Percentiles rank a stretch among this genome's conserved stretches.
Evolutionary conservation across 2,797 vertebrate genomes (phyloP).

Genomic region (Phalloptychus januarius): DNA sequence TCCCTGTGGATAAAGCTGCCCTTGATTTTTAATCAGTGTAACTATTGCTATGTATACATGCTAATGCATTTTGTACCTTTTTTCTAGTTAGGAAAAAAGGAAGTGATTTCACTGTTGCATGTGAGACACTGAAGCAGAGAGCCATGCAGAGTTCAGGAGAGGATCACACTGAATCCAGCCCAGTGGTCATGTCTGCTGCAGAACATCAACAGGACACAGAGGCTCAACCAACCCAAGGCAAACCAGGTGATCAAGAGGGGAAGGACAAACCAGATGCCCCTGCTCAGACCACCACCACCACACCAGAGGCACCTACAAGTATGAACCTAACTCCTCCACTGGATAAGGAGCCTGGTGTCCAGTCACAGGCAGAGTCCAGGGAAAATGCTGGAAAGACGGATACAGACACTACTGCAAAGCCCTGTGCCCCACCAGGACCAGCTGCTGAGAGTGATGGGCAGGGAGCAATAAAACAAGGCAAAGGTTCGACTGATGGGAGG

Average conservation of each 20-base stretch:
- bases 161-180: conserved; percentile 24
- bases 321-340: conserved; percentile 7
- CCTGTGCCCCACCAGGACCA: not conserved
- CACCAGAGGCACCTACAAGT: conserved; percentile 20
- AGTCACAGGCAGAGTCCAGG: conserved; percentile 3
- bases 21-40: not conserved
- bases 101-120: conserved; percentile 23
- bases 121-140: conserved; percentile 23
- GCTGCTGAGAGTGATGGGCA: conserved; percentile 3
- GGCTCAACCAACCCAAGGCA: conserved; percentile 26
- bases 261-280: not conserved
- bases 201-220: conserved; percentile 25
- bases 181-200: conserved; percentile 30
- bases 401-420: conserved; percentile 24
- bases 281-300: not conserved
- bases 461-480: conserved; percentile 43
- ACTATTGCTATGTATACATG: not conserved
- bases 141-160: conserved; percentile 66
- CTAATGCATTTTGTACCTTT: not conserved
- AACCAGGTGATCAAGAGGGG: conserved; percentile 19
- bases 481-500: conserved; percentile 37
- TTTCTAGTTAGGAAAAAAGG: conserved; percentile 9
- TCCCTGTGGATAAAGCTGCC: conserved; percentile 16
- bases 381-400: conserved; percentile 4
- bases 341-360: conserved; percentile 15